These are phyloP conservation scores for Dreissena rostriformis DNA, from an alignment of 1,140 invertebrate genomes.

Conservation along the genomic window DNA sequence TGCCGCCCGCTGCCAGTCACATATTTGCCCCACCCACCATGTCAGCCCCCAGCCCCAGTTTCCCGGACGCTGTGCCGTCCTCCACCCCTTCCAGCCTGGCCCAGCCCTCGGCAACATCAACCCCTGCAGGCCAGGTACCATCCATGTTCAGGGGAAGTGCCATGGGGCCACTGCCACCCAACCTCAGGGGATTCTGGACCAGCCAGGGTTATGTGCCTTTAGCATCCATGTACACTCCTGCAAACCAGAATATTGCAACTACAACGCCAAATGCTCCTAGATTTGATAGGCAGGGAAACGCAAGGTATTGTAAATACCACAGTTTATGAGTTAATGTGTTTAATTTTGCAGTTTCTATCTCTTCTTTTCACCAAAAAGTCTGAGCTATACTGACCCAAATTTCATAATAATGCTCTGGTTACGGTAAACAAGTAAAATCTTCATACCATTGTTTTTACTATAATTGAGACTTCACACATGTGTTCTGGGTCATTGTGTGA, in stretches of 20 bases:
- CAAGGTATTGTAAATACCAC: not conserved
- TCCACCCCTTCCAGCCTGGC: not conserved
- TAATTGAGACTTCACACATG: too few relatives aligned
- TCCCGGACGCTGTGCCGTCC: constrained; percentile 38
- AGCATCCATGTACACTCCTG: constrained; percentile 53
- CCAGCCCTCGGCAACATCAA: not conserved
- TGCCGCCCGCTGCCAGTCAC: constrained; percentile 10
- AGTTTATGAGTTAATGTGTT: too few relatives aligned
- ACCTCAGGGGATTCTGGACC: not conserved
- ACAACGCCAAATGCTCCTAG: constrained; percentile 61
- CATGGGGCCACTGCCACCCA: not conserved
- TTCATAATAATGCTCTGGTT: too few relatives aligned
- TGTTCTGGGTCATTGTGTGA: too few relatives aligned
- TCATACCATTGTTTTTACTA: too few relatives aligned
- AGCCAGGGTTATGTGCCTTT: constrained; percentile 20
- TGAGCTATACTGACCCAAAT: too few relatives aligned
- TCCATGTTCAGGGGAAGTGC: constrained; percentile 5
- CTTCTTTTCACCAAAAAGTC: too few relatives aligned
- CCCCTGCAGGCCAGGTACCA: not conserved
- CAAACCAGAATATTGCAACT: constrained; percentile 60
- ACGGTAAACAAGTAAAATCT: too few relatives aligned
- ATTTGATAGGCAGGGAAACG: constrained; percentile 8
- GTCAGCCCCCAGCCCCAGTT: constrained; percentile 47
- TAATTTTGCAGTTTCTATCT: too few relatives aligned
- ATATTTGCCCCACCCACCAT: constrained; percentile 53